Percentiles rank a stretch among this genome's conserved stretches.
Evolutionary conservation across 2,113 vertebrate species (phyloP).

Genomic region (Lasiurus cinereus): DNA sequence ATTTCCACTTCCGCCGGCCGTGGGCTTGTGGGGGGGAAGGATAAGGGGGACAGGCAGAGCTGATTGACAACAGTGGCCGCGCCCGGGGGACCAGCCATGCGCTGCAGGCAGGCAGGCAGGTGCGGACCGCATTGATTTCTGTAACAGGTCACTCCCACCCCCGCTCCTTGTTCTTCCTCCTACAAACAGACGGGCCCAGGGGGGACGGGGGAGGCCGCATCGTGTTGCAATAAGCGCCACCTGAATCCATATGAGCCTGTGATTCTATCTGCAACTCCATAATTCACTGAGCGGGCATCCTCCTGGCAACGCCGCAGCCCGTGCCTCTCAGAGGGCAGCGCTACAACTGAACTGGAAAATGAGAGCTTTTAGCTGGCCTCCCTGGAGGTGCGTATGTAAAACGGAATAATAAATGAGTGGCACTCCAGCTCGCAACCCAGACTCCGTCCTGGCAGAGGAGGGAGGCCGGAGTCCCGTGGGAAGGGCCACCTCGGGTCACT

Average conservation of each 20-base stretch:
- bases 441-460: constrained; percentile 87
- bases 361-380: constrained; percentile 86
- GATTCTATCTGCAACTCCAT: constrained; percentile 70
- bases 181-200: background rate
- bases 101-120: background rate
- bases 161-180: background rate
- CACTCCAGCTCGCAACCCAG: constrained; percentile 85
- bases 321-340: constrained; percentile 72
- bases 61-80: constrained; percentile 8
- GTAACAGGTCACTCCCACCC: background rate
- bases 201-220: background rate
- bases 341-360: constrained; percentile 87
- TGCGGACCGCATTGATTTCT: background rate
- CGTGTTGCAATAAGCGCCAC: background rate
- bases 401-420: constrained; percentile 88
- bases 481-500: constrained; percentile 84
- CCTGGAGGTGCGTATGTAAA: constrained; percentile 85
- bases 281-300: constrained; percentile 77
- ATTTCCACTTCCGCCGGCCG: constrained; percentile 45
- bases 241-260: constrained; percentile 53
- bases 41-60: background rate
- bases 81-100: background rate
- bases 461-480: constrained; percentile 83
- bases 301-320: constrained; percentile 74
- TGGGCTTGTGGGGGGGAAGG: background rate